A percentile compares a stretch with the other conserved stretches of the same genome.
Evolutionary conservation across 2,113 vertebrate species (phyloP).

Genomic region (Tylochromis polylepis): DNA sequence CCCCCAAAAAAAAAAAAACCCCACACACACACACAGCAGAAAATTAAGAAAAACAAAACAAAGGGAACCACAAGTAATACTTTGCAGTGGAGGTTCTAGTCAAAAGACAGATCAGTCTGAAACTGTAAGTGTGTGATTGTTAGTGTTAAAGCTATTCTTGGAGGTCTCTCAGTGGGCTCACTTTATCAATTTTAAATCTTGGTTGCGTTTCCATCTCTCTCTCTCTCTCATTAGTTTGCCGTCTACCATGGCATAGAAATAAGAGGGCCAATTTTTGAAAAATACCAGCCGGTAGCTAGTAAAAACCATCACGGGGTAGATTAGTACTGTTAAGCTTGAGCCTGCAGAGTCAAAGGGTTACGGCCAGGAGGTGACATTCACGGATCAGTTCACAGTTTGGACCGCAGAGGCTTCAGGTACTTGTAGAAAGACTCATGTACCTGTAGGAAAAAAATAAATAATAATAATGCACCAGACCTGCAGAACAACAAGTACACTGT

Average conservation of each 20-base stretch:
- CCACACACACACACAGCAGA: neutral
- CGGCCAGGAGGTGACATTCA: neutral
- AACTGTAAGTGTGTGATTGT: neutral
- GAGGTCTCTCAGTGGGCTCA: neutral
- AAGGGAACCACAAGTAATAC: neutral
- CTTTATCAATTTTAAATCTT: neutral
- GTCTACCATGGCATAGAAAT: neutral
- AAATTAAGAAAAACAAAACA: neutral
- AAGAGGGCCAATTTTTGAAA: neutral
- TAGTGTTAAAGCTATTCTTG: neutral
- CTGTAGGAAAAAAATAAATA: constrained; percentile 54
- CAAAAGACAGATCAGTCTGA: neutral
- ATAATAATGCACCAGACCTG: neutral
- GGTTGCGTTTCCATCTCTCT: neutral
- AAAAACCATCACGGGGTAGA: neutral
- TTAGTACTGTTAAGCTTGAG: neutral
- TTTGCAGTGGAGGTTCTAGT: neutral
- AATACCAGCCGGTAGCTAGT: neutral
- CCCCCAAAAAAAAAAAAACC: no score
- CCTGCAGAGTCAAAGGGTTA: neutral
- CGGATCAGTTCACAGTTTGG: constrained; percentile 82
- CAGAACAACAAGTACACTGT: neutral
- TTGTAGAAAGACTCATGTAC: constrained; percentile 92
- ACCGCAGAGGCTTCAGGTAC: constrained; percentile 87
- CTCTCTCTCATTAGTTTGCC: neutral